phyloP scores from a whole-genome alignment of 2,797 vertebrate species.

The Ptychobarbus kaznakovi region DNA sequence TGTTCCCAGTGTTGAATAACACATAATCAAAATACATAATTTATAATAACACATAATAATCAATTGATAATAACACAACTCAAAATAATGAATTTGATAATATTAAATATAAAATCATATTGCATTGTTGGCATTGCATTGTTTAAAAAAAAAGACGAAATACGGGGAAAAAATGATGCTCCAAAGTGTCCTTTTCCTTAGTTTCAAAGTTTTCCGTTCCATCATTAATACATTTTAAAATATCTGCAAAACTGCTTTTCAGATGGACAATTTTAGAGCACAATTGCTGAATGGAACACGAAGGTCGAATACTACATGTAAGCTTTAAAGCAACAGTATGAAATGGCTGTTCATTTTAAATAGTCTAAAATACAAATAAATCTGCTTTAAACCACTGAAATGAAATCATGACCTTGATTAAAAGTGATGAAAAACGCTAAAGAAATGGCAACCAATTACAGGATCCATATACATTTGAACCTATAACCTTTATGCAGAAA shows the following conservation, averaged over 20 bases:
- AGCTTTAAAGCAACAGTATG: neutral
- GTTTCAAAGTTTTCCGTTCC: neutral
- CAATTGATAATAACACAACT: no score
- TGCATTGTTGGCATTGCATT: neutral
- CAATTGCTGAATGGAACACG: neutral
- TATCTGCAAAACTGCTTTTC: neutral
- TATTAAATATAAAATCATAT: neutral
- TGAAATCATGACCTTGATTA: neutral
- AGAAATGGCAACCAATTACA: neutral
- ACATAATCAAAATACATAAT: no score
- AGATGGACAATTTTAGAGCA: neutral
- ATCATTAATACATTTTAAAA: neutral
- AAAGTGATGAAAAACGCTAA: neutral
- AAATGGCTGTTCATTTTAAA: neutral
- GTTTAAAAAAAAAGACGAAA: neutral
- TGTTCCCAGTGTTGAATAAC: neutral
- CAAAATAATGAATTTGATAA: neutral
- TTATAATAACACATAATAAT: neutral
- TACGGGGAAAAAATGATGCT: neutral
- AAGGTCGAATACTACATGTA: neutral
- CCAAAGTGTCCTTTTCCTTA: neutral
- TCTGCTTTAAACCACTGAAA: neutral
- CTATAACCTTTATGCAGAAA: neutral
- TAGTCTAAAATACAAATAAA: neutral
- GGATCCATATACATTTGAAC: neutral